phyloP scores from a whole-genome alignment of 1,140 invertebrate genomes.

The Drosophila mayri region DNA sequence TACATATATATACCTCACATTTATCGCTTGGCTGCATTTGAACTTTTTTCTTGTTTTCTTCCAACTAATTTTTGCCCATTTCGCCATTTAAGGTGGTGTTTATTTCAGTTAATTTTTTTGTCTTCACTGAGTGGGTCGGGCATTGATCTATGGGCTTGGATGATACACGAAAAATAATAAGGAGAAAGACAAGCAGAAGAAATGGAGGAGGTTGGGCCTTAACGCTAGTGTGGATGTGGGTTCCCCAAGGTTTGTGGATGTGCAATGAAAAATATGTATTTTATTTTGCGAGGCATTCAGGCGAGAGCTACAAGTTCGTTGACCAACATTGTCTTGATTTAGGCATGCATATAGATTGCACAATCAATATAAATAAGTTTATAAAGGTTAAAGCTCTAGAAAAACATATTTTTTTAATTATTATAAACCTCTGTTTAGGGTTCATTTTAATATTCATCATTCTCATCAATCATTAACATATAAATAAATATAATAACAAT shows the following conservation, averaged over 20 bases:
- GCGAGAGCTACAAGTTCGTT: constrained; percentile 17
- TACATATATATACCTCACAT: constrained; percentile 7
- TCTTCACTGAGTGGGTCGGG: constrained; percentile 21
- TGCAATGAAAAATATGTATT: constrained; percentile 7
- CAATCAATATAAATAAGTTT: not conserved
- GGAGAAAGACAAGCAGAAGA: not conserved
- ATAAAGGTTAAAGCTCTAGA: no score
- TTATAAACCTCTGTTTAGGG: not conserved
- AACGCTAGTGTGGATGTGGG: constrained; percentile 7
- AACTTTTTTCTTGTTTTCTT: constrained; percentile 23
- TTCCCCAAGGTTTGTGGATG: constrained; percentile 21
- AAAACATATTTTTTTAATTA: not conserved
- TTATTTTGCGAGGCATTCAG: constrained; percentile 9
- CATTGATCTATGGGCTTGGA: constrained; percentile 17
- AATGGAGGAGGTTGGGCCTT: constrained; percentile 19
- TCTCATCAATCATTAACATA: no score
- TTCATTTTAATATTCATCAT: not conserved
- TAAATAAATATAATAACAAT: no score
- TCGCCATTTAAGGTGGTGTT: constrained; percentile 13
- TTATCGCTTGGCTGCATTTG: constrained; percentile 37
- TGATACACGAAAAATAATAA: constrained; percentile 14
- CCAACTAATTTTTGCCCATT: constrained; percentile 19
- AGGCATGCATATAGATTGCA: not conserved
- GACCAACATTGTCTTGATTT: constrained; percentile 4
- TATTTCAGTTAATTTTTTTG: constrained; percentile 1